A percentile compares a stretch with the other conserved stretches of the same genome.
Evolutionary conservation across 2,888 invertebrate genomes (phyloP).

Genomic region (Lasioglossum leucozonium): DNA sequence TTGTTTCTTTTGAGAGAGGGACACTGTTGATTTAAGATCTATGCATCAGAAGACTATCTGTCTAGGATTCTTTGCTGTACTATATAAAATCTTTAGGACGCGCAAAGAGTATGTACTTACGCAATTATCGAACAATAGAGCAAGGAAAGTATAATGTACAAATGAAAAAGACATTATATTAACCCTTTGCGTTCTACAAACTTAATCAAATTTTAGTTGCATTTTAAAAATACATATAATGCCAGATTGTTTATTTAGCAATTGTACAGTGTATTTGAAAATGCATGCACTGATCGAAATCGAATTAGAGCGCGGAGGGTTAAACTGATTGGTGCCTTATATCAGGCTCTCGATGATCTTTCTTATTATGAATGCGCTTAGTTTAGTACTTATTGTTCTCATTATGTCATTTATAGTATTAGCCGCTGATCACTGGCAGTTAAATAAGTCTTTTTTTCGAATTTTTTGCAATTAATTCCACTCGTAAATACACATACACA

Average conservation of each 20-base stretch:
- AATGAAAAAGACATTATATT: conserved; percentile 14
- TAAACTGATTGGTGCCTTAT: conserved; percentile 56
- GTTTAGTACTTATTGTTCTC: conserved; percentile 28
- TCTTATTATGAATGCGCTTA: conserved; percentile 8
- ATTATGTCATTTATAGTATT: conserved; percentile 23
- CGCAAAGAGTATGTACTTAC: conserved; percentile 31
- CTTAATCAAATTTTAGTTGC: no score
- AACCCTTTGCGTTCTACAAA: conserved; percentile 4
- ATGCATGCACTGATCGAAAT: background rate
- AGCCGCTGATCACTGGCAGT: conserved; percentile 21
- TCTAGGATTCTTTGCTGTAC: background rate
- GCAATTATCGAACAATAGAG: conserved; percentile 16
- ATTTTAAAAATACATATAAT: no score
- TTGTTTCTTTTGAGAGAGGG: background rate
- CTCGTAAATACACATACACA: conserved; percentile 16
- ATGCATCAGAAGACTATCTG: background rate
- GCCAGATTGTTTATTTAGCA: background rate
- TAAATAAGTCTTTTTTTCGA: background rate
- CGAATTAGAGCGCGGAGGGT: background rate
- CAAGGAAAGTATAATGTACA: conserved; percentile 34
- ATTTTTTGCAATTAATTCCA: conserved; percentile 36
- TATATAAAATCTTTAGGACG: background rate
- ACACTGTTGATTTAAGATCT: background rate
- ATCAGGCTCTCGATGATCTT: conserved; percentile 30
- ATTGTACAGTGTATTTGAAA: background rate